Percentiles rank a stretch among this genome's conserved stretches.
These are phyloP conservation scores for Minunthozetes semirufus DNA, from an alignment of 2,888 invertebrate species.

Conservation along the genomic window DNA sequence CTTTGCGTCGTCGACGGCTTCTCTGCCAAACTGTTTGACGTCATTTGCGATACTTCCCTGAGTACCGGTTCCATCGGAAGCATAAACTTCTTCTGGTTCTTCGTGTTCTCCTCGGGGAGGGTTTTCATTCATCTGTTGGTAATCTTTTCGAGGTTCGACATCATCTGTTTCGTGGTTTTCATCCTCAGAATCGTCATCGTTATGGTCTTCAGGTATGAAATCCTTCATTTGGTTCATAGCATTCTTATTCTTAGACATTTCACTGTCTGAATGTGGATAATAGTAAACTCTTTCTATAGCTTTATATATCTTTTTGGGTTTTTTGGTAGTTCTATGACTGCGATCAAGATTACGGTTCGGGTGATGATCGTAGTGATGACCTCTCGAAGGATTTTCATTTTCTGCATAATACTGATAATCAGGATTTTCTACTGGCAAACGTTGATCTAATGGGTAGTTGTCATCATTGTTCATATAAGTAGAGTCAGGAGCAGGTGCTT, in stretches of 20 bases:
- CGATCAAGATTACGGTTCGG: too few species aligned
- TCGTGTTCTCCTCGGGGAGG: slow-evolving; percentile 1
- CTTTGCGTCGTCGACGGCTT: not conserved
- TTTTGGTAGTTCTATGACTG: not conserved
- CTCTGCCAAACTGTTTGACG: not conserved
- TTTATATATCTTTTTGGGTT: slow-evolving; percentile 21
- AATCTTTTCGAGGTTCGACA: not conserved
- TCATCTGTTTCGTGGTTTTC: not conserved
- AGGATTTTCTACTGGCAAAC: not conserved
- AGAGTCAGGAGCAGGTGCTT: not conserved
- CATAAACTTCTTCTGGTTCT: not conserved
- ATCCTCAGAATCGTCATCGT: not conserved
- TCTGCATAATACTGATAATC: not conserved
- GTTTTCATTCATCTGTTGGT: not conserved
- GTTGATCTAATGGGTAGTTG: not conserved
- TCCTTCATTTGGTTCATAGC: not conserved
- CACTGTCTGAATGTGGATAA: not conserved
- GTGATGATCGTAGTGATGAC: not conserved
- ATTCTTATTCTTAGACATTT: not conserved
- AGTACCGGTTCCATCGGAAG: not conserved
- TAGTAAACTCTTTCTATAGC: slow-evolving; percentile 15
- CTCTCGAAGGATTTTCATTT: not conserved
- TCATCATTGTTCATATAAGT: too few species aligned
- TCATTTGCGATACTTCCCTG: not conserved
- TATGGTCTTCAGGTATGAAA: not conserved